phyloP scores from a whole-genome alignment of 2,797 vertebrate species.

The Catharus ustulatus region DNA sequence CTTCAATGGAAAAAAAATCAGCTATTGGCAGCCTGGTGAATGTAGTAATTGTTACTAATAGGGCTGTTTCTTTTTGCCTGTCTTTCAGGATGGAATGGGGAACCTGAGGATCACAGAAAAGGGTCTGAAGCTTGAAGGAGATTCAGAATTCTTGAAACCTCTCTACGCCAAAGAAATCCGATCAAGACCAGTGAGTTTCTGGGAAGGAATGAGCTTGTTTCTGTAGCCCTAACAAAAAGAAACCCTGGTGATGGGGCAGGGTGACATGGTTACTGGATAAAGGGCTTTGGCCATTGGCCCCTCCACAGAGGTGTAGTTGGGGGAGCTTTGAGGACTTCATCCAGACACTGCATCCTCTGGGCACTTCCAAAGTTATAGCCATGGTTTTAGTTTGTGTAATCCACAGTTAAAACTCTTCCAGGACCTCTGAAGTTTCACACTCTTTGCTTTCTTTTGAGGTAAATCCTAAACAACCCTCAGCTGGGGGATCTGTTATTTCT shows the following conservation, averaged over 20 bases:
- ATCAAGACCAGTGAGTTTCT: constrained; percentile 91
- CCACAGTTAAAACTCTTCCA: background rate
- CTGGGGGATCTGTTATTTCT: background rate
- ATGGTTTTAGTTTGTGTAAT: background rate
- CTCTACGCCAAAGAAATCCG: constrained; percentile 99
- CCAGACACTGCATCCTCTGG: background rate
- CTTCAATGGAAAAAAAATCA: background rate
- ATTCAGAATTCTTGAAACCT: constrained; percentile 97
- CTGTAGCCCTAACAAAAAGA: background rate
- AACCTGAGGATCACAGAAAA: constrained; percentile 96
- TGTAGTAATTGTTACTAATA: constrained; percentile 66
- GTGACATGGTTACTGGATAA: background rate
- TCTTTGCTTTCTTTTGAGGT: background rate
- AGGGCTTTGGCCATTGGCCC: background rate
- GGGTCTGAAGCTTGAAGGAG: constrained; percentile 94
- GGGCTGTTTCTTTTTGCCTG: constrained; percentile 17
- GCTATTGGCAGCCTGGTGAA: constrained; percentile 33
- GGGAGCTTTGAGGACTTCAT: background rate
- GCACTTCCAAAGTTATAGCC: background rate
- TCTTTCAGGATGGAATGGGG: constrained; percentile 96
- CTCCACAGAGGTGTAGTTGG: background rate
- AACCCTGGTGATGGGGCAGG: background rate
- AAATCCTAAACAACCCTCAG: background rate
- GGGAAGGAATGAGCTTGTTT: background rate
- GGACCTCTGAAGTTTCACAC: background rate